Conservation (phyloP, 2,797 vertebrate species). For the Halcyon badia region DNA sequence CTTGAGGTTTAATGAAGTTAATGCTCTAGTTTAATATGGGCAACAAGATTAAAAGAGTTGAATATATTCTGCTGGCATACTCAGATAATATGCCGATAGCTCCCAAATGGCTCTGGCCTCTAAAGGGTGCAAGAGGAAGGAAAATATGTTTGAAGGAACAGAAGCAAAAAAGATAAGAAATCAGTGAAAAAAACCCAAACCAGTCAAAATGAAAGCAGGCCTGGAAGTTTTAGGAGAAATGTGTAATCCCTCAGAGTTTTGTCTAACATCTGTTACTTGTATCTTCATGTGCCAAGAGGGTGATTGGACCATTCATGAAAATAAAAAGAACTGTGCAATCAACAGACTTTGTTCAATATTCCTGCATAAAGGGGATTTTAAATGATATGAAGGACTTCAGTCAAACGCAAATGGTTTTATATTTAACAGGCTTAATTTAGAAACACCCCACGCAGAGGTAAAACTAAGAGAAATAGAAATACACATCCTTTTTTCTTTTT, state of each 20-base stretch:
- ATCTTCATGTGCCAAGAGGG: background rate
- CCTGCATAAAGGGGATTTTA: background rate
- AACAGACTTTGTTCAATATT: conserved; percentile 50
- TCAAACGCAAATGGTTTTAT: background rate
- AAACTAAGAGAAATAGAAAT: conserved; percentile 2
- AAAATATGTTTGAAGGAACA: background rate
- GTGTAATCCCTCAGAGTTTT: background rate
- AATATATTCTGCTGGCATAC: background rate
- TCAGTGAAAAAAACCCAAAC: background rate
- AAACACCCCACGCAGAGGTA: background rate
- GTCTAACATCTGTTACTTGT: conserved; percentile 46
- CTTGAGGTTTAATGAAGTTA: background rate
- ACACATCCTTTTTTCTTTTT: background rate
- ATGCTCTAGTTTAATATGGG: background rate
- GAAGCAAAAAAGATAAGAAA: background rate
- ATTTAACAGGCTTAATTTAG: conserved; percentile 35
- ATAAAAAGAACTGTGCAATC: conserved; percentile 29
- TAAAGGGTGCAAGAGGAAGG: background rate
- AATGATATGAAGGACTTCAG: background rate
- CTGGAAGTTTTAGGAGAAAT: conserved; percentile 3
- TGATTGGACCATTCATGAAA: conserved; percentile 62
- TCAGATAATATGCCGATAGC: background rate
- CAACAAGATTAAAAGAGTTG: background rate
- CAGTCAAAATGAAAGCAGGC: background rate
- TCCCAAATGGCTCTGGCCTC: background rate